Evolutionary conservation across 2,113 vertebrate species (phyloP), one percentile per base, ranked within the genome.

Genomic region (Furnarius figulus): DNA sequence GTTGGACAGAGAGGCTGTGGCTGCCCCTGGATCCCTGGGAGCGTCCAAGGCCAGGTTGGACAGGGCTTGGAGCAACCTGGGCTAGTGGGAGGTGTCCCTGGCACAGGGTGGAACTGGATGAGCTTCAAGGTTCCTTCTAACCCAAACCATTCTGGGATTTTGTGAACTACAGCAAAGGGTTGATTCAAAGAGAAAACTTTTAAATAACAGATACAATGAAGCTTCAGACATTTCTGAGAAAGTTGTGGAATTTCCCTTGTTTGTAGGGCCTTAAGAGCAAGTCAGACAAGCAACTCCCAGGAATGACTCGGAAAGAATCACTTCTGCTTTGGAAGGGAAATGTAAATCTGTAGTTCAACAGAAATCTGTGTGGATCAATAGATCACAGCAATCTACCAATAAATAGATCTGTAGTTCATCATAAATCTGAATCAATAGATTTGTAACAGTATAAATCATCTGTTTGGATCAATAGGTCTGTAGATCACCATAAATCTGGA

Each of bases 31-130:
- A 62, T 11, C n/a, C 33, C 56, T 71, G 39, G 35, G 0, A 46
- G 56, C n/a, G 74, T 7, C 85, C 55, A 70, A 12, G 65, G 20
- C 28, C 65, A 47, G 74, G 39, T 0, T 39, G 55, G 73, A 27
- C 0, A 0, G 25, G 37, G 20, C 35, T 66, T 24, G 61, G 53
- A 61, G 44, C 53, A 42, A 1, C 35, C 72, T 44, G 46, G 46
- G 53, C 5, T 1, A 4, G 22, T 44, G 63, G 61, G 4, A 61
- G 37, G 18, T 77, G 53, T 52, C 73, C 39, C 55, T 9, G 7
- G 39, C 25, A 27, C 33, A 37, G 4, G 62, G 8, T 37, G 5
- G 21, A 2, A 68, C 7, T 9, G 16, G 27, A 25, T 44, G 22
- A 2, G 12, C 18, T 53, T 35, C 33, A 5, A 61, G 11, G 16